A percentile compares a stretch with the other conserved stretches of the same genome.
Conservation (phyloP, 2,797 vertebrate genomes). For the Psittacula derbiana region DNA sequence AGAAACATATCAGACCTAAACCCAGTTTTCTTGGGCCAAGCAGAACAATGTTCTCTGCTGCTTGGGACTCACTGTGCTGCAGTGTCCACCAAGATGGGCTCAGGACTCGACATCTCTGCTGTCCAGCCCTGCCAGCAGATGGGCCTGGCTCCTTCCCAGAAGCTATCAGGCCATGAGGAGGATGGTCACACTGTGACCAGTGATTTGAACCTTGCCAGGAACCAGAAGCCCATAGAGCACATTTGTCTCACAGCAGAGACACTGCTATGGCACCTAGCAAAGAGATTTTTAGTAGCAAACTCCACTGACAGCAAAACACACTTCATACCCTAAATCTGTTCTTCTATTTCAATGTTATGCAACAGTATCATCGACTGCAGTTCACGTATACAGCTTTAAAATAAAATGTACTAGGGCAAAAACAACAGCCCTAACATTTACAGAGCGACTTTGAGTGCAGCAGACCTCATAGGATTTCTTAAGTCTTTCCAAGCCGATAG, state of each 20-base stretch:
- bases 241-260: fast-evolving
- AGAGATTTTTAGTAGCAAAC: neutral
- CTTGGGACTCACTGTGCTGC: fast-evolving
- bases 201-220: neutral
- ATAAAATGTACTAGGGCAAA: neutral
- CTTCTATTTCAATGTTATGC: neutral
- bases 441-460: neutral
- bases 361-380: neutral
- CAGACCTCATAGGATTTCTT: neutral
- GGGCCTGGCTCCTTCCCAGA: neutral
- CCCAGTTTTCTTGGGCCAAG: neutral
- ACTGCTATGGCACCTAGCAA: fast-evolving
- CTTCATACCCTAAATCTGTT: neutral
- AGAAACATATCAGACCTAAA: fast-evolving
- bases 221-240: neutral
- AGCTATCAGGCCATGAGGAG: neutral
- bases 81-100: neutral
- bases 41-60: neutral
- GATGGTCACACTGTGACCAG: fast-evolving
- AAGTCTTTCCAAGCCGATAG: neutral
- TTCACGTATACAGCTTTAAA: neutral
- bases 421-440: slow-evolving; percentile 29
- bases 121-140: neutral
- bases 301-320: neutral
- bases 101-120: neutral